These are phyloP conservation scores for Hemiprocne comata DNA, from an alignment of 2,113 vertebrate genomes.

Conservation along the genomic window DNA sequence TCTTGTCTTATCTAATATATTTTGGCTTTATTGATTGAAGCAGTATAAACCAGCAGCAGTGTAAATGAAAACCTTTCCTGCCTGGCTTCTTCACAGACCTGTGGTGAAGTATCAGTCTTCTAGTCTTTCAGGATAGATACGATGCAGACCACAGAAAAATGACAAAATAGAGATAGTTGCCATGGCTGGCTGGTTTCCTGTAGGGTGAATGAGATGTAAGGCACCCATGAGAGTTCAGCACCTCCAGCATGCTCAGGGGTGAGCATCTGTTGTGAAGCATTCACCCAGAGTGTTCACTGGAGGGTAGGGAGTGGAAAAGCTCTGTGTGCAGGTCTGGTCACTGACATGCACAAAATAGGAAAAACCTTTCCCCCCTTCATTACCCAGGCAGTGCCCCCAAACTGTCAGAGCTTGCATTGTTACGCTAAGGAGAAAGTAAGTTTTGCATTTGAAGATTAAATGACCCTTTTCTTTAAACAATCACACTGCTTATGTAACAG, in stretches of 20 bases:
- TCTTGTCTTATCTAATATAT: not conserved
- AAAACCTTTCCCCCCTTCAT: not conserved
- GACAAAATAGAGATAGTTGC: not conserved
- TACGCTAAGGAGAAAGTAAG: not conserved
- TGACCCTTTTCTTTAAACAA: conserved; percentile 1
- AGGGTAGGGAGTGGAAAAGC: not conserved
- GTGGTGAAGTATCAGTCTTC: not conserved
- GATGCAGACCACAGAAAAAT: not conserved
- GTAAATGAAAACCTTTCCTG: not conserved
- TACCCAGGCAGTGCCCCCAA: not conserved
- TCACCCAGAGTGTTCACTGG: not conserved
- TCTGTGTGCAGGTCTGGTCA: not conserved
- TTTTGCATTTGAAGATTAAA: not conserved
- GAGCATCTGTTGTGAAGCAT: not conserved
- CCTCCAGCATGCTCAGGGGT: not conserved
- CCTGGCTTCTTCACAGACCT: not conserved
- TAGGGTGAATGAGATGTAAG: not conserved
- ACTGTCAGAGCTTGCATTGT: not conserved
- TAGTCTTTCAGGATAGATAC: not conserved
- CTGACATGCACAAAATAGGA: not conserved
- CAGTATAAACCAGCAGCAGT: not conserved
- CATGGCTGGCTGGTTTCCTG: not conserved
- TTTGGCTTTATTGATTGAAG: not conserved
- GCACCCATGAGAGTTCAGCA: not conserved
- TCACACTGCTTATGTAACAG: conserved; percentile 3